phyloP scores from a whole-genome alignment of 30 jellyfish, hydroid and myxozoan species.

The Aurelia sp. region DNA sequence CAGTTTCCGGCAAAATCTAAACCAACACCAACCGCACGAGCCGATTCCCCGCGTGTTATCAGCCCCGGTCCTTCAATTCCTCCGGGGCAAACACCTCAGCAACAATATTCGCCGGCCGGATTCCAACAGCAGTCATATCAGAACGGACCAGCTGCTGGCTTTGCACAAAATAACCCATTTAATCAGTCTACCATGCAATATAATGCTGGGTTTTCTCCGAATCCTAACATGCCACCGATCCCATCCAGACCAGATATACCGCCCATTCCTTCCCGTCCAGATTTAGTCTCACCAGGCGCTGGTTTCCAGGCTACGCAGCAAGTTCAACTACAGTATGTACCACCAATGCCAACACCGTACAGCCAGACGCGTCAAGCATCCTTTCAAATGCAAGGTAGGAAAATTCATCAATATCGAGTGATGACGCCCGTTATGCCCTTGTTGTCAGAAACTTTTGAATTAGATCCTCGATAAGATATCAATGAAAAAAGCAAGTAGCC shows the following conservation, averaged over 20 bases:
- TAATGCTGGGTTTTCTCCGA: constrained; percentile 44
- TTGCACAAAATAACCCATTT: constrained; percentile 51
- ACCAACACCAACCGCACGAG: constrained; percentile 31
- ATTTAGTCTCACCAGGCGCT: constrained; percentile 20
- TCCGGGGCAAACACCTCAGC: constrained; percentile 23
- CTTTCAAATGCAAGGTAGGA: constrained; percentile 30
- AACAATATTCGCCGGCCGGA: constrained; percentile 15
- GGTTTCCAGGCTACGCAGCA: constrained; percentile 13
- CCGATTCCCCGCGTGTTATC: constrained; percentile 36
- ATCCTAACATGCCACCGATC: constrained; percentile 22
- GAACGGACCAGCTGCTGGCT: neutral
- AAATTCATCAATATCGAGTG: too few relatives aligned
- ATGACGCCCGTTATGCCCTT: too few relatives aligned
- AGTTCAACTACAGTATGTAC: constrained; percentile 22
- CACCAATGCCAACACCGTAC: constrained; percentile 53
- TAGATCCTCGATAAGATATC: too few relatives aligned
- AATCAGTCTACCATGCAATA: constrained; percentile 35
- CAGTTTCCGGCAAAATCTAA: constrained; percentile 46
- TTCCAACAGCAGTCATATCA: constrained; percentile 47
- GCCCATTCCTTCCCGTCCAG: constrained; percentile 57
- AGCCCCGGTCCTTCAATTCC: constrained; percentile 50
- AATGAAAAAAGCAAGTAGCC: too few relatives aligned
- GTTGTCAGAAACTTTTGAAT: too few relatives aligned
- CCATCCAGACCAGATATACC: constrained; percentile 69
- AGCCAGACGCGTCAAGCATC: constrained; percentile 25